Percentiles rank a stretch among this genome's conserved stretches.
These are phyloP conservation scores for Cerceris rybyensis DNA, from an alignment of 2,888 invertebrate genomes.

Conservation along the genomic window DNA sequence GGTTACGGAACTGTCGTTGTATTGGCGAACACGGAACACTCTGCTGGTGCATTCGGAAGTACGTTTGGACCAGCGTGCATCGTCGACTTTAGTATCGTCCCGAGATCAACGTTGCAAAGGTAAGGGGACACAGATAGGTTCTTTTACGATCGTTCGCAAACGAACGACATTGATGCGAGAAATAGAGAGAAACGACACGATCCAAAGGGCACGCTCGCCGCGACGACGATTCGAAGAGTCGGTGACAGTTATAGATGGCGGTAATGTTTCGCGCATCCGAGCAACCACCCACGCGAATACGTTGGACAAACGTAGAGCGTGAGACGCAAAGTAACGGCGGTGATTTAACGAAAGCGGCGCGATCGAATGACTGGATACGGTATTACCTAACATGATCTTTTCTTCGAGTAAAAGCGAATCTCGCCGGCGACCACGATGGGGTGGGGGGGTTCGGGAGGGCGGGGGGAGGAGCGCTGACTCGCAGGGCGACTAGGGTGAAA, in stretches of 20 bases:
- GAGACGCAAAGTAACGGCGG: constrained; percentile 21
- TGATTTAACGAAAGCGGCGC: constrained; percentile 42
- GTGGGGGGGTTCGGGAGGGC: constrained; percentile 14
- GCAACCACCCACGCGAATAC: constrained; percentile 21
- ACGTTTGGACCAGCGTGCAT: too few relatives aligned
- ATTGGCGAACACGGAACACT: too few relatives aligned
- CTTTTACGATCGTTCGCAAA: too few relatives aligned
- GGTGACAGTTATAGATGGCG: constrained; percentile 35
- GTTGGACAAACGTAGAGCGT: constrained; percentile 17
- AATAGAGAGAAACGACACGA: too few relatives aligned
- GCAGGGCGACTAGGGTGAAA: constrained; percentile 46
- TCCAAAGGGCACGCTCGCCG: too few relatives aligned
- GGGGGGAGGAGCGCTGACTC: constrained; percentile 6
- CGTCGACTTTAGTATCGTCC: too few relatives aligned
- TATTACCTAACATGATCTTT: constrained; percentile 59
- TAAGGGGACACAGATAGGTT: too few relatives aligned
- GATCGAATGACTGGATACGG: constrained; percentile 45
- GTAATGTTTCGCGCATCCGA: constrained; percentile 26
- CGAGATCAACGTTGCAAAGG: too few relatives aligned
- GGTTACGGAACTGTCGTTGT: constrained; percentile 1
- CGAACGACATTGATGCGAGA: too few relatives aligned
- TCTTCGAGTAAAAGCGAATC: constrained; percentile 60
- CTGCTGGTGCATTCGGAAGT: too few relatives aligned
- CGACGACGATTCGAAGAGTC: not conserved
- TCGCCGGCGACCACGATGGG: constrained; percentile 12